phyloP scores from a whole-genome alignment of 2,797 vertebrate genomes.

The Spinibarbus caldwelli region DNA sequence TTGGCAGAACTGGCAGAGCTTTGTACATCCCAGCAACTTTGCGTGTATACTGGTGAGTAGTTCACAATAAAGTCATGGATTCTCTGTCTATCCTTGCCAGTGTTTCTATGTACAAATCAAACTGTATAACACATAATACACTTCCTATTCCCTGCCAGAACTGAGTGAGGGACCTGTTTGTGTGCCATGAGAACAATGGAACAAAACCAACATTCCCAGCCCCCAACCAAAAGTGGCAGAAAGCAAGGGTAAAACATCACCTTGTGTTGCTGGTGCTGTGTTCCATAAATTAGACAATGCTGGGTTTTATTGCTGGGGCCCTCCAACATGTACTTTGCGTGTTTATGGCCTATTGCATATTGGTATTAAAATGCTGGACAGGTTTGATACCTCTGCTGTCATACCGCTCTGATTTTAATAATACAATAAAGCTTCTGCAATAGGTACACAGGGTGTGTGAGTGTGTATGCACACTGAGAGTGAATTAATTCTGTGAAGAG shows the following conservation, averaged over 20 bases:
- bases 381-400: constrained; percentile 75
- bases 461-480: constrained; percentile 39
- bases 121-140: not conserved
- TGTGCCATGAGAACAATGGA: constrained; percentile 26
- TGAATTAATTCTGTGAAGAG: constrained; percentile 78
- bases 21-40: constrained; percentile 53
- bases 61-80: constrained; percentile 62
- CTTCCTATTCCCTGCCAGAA: not conserved
- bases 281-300: constrained; percentile 82
- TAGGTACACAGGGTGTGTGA: constrained; percentile 53
- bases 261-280: constrained; percentile 74
- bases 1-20: constrained; percentile 49
- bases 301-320: constrained; percentile 77
- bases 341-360: constrained; percentile 75
- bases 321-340: constrained; percentile 66
- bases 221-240: constrained; percentile 49
- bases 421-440: constrained; percentile 79
- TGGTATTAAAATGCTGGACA: constrained; percentile 80
- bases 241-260: constrained; percentile 76
- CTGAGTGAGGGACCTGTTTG: constrained; percentile 4
- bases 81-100: not conserved
- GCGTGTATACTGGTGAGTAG: constrained; percentile 59
- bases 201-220: constrained; percentile 39
- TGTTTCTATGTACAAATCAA: not conserved
- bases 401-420: constrained; percentile 69